These are phyloP conservation scores for Toxotes lorentzi DNA, from an alignment of 2,797 vertebrate genomes.

Conservation along the genomic window DNA sequence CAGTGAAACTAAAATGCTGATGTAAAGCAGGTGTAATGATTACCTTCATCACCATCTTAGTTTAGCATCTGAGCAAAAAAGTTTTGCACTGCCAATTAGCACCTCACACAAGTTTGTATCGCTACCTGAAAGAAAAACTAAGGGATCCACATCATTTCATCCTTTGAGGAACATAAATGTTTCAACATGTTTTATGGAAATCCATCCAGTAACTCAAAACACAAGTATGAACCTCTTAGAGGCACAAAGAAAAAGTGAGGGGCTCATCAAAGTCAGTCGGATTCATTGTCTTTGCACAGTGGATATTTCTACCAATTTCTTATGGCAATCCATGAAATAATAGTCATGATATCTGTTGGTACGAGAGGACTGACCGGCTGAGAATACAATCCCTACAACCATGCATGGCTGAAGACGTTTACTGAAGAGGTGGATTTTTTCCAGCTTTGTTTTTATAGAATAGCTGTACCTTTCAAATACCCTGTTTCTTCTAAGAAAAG, in stretches of 20 bases:
- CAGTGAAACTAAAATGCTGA: background rate
- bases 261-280: background rate
- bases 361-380: fast-evolving
- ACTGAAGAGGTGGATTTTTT: background rate
- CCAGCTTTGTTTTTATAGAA: background rate
- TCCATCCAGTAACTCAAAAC: background rate
- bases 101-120: too few relatives aligned
- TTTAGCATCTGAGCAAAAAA: background rate
- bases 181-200: background rate
- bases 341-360: background rate
- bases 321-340: background rate
- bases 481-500: background rate
- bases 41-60: background rate
- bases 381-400: too few relatives aligned
- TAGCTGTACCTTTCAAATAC: background rate
- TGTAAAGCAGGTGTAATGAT: background rate
- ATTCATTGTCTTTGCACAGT: background rate
- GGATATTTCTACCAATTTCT: constrained; percentile 8
- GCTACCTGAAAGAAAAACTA: too few relatives aligned
- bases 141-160: background rate
- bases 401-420: background rate
- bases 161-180: background rate
- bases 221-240: constrained; percentile 1
- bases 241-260: background rate
- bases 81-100: background rate